Evolutionary conservation across 2,888 invertebrate species (phyloP).

Genomic region (Tenthredo notha): DNA sequence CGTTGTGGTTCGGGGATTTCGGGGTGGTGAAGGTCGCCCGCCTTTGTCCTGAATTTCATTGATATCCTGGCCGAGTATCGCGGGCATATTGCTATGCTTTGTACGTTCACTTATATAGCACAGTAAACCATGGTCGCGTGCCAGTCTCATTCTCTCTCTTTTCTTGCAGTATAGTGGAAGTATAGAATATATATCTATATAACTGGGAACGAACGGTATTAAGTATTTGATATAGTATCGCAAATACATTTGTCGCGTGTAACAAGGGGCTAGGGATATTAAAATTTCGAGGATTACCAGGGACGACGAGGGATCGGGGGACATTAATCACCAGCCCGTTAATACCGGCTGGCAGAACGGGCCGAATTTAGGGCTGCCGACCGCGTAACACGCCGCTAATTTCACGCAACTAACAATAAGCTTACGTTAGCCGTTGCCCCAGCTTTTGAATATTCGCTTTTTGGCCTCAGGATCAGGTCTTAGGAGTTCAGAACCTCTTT

Average conservation of each 20-base stretch:
- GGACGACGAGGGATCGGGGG: constrained; percentile 13
- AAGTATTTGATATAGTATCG: constrained; percentile 54
- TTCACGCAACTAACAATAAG: constrained; percentile 30
- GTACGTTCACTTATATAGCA: constrained; percentile 25
- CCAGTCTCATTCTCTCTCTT: constrained; percentile 24
- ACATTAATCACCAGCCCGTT: constrained; percentile 45
- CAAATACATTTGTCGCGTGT: constrained; percentile 54
- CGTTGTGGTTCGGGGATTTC: background rate
- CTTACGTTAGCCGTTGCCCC: background rate
- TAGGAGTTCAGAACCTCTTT: background rate
- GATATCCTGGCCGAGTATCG: constrained; percentile 36
- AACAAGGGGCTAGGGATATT: constrained; percentile 45
- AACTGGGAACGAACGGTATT: constrained; percentile 28
- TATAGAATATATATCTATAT: background rate
- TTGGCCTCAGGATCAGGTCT: background rate
- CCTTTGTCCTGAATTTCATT: constrained; percentile 44
- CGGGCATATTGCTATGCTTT: constrained; percentile 46
- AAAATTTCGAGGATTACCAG: constrained; percentile 43
- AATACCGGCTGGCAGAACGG: constrained; percentile 38
- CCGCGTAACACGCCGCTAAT: constrained; percentile 44
- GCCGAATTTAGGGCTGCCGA: constrained; percentile 40
- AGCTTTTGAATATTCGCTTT: constrained; percentile 17
- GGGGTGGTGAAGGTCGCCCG: background rate
- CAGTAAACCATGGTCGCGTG: constrained; percentile 28
- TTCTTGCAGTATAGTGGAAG: background rate